These are phyloP conservation scores for Antedon mediterranea DNA, from an alignment of 53 echinoderm and acorn worm species.

Conservation along the genomic window DNA sequence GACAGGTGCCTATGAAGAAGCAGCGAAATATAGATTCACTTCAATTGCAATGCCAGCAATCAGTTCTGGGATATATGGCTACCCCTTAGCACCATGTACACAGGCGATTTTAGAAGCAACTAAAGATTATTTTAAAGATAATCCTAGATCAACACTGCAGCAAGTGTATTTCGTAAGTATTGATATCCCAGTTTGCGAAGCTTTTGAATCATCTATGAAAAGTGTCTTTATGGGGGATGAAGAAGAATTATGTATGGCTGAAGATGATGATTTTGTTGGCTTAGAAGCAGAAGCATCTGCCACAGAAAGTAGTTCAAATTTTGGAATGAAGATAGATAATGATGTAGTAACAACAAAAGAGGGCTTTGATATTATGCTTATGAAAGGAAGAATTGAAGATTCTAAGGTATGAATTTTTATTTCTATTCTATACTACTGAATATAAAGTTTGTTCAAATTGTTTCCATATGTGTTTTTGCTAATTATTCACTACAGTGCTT, in stretches of 20 bases:
- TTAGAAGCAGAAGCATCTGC: background rate
- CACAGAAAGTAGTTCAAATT: background rate
- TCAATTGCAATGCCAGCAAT: slow-evolving; percentile 33
- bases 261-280: background rate
- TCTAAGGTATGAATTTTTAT: too few species aligned
- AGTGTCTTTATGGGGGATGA: background rate
- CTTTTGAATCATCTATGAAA: background rate
- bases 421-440: too few species aligned
- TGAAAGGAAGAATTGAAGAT: slow-evolving; percentile 29
- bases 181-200: too few species aligned
- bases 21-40: slow-evolving; percentile 6
- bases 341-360: slow-evolving; percentile 17
- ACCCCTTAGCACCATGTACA: slow-evolving; percentile 21
- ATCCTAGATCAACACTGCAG: background rate
- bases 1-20: background rate
- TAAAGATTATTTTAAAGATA: slow-evolving; percentile 6
- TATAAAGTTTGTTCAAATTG: too few species aligned
- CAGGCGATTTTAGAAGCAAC: slow-evolving; percentile 18
- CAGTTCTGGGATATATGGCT: slow-evolving; percentile 32
- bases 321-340: slow-evolving; percentile 6
- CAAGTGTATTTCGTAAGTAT: background rate
- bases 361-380: slow-evolving; percentile 22
- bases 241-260: too few species aligned
- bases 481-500: too few species aligned
- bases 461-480: too few species aligned